Conservation (phyloP, 2,797 vertebrate species). For the Poeciliopsis infans region DNA sequence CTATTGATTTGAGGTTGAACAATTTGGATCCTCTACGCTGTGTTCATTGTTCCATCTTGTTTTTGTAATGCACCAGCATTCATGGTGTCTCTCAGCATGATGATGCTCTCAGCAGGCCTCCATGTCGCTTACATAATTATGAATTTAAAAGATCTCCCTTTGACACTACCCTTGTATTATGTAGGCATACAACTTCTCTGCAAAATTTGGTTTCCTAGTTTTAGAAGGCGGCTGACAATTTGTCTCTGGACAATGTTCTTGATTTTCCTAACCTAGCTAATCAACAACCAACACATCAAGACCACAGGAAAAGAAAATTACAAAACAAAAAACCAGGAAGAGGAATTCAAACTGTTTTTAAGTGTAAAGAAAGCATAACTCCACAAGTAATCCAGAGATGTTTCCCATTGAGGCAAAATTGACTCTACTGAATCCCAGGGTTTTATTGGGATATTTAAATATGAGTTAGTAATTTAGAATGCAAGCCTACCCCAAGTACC, state of each 20-base stretch:
- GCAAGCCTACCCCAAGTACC: slow-evolving; percentile 3
- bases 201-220: neutral
- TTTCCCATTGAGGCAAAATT: neutral
- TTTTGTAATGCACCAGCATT: neutral
- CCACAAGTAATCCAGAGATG: neutral
- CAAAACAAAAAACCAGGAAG: neutral
- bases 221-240: neutral
- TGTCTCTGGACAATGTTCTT: too few species aligned
- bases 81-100: neutral
- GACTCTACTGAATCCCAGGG: neutral
- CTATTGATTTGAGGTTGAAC: neutral
- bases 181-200: neutral
- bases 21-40: neutral
- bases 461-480: slow-evolving; percentile 7
- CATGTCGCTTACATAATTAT: neutral
- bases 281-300: neutral
- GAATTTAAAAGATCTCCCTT: neutral
- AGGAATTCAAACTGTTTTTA: neutral
- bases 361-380: neutral
- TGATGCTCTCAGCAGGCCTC: neutral
- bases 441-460: slow-evolving; percentile 10
- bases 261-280: neutral
- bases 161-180: neutral
- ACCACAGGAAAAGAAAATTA: neutral
- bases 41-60: neutral